Evolutionary conservation across 2,797 vertebrate genomes (phyloP).

Genomic region (Iguana delicatissima): DNA sequence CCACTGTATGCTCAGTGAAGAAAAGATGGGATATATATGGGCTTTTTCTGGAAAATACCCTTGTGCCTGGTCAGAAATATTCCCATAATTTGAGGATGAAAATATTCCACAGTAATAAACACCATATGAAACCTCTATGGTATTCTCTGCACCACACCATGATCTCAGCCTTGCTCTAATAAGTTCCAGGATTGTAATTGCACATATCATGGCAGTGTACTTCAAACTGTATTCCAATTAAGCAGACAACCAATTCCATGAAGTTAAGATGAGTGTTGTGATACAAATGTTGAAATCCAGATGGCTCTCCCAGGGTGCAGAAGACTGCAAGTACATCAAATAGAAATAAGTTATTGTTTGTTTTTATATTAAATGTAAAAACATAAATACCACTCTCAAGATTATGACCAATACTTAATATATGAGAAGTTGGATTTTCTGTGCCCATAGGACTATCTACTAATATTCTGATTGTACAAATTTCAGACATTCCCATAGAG

Average conservation of each 20-base stretch:
- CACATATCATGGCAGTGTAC: neutral
- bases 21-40: too few relatives aligned
- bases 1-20: too few relatives aligned
- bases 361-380: neutral
- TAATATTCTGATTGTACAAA: neutral
- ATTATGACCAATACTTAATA: too few relatives aligned
- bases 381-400: neutral
- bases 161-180: too few relatives aligned
- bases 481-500: neutral
- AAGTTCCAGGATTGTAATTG: neutral
- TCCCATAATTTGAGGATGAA: too few relatives aligned
- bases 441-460: neutral
- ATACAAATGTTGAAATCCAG: neutral
- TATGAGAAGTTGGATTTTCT: neutral
- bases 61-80: too few relatives aligned
- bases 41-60: too few relatives aligned
- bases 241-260: neutral
- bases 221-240: neutral
- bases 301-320: neutral
- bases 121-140: too few relatives aligned
- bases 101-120: too few relatives aligned
- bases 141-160: neutral
- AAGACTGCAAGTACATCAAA: neutral
- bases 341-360: neutral
- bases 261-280: neutral